Conservation (phyloP, 2,113 vertebrate species). For the Lathamus discolor region DNA sequence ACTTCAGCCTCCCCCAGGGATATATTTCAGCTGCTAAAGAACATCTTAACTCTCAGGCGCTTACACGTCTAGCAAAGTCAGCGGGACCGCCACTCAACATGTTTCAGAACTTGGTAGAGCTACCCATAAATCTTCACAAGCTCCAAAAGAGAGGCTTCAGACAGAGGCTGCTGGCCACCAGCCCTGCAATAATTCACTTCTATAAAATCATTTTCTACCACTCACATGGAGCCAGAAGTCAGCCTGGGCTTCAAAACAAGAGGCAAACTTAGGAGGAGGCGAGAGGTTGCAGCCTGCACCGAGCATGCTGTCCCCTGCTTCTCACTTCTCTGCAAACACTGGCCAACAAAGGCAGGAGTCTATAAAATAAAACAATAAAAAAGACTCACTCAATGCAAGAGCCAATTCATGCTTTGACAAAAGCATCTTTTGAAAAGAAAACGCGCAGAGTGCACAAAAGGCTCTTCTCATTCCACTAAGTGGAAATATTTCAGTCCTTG, state of each 20-base stretch:
- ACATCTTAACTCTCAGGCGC: not conserved
- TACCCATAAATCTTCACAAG: slow-evolving; percentile 39
- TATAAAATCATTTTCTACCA: not conserved
- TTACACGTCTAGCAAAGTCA: not conserved
- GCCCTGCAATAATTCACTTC: slow-evolving; percentile 11
- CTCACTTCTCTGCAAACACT: not conserved
- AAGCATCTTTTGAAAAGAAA: not conserved
- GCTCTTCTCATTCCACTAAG: not conserved
- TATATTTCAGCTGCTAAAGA: not conserved
- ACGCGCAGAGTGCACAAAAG: not conserved
- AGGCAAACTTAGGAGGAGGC: accelerated
- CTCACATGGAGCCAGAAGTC: not conserved
- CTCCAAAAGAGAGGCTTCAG: not conserved
- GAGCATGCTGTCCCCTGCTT: not conserved
- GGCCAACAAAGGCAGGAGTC: not conserved
- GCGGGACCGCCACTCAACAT: not conserved
- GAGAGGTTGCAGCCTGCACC: not conserved
- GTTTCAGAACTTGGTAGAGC: not conserved
- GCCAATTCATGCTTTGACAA: not conserved
- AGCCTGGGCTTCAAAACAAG: not conserved
- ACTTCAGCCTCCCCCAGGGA: not conserved
- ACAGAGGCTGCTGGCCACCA: not conserved
- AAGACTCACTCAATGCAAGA: not conserved
- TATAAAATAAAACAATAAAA: not conserved
- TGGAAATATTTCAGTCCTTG: not conserved